These are phyloP conservation scores for Sorex maritimensis DNA, from an alignment of 2,797 vertebrate genomes.

Conservation along the genomic window DNA sequence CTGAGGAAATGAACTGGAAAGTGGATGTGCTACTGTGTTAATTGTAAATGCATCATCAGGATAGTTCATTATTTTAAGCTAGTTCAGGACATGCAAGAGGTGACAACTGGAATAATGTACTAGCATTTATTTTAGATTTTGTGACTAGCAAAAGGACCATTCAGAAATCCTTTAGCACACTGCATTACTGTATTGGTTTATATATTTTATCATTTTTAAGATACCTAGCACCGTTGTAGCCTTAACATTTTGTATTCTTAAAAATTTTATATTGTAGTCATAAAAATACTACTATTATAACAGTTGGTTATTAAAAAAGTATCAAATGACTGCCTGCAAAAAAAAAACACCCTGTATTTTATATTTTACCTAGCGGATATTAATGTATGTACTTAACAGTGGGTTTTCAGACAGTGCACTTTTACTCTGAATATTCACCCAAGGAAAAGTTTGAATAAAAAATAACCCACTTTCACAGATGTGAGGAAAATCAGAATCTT, in stretches of 20 bases:
- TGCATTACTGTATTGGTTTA: not conserved
- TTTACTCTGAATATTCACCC: constrained; percentile 39
- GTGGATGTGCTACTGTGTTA: constrained; percentile 81
- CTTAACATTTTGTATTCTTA: not conserved
- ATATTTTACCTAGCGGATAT: not conserved
- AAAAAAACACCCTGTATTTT: constrained; percentile 3
- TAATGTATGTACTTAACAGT: constrained; percentile 38
- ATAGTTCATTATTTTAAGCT: constrained; percentile 84
- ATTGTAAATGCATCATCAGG: constrained; percentile 81
- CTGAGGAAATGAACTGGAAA: constrained; percentile 86
- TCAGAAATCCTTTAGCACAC: constrained; percentile 67
- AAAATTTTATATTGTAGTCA: not conserved
- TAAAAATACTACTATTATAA: constrained; percentile 19
- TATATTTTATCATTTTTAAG: constrained; percentile 50
- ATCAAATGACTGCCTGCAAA: not conserved
- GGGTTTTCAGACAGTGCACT: not conserved
- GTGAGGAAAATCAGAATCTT: not conserved
- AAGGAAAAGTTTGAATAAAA: constrained; percentile 52
- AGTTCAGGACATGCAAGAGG: constrained; percentile 35
- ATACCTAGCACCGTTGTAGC: constrained; percentile 23
- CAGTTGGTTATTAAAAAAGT: constrained; percentile 34
- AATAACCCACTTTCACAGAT: not conserved
- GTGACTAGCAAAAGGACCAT: constrained; percentile 69
- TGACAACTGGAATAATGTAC: constrained; percentile 17
- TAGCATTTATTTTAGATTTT: constrained; percentile 66